Base-by-base conservation (phyloP, 2,113 vertebrate genomes). In the Carassius gibelio region DNA sequence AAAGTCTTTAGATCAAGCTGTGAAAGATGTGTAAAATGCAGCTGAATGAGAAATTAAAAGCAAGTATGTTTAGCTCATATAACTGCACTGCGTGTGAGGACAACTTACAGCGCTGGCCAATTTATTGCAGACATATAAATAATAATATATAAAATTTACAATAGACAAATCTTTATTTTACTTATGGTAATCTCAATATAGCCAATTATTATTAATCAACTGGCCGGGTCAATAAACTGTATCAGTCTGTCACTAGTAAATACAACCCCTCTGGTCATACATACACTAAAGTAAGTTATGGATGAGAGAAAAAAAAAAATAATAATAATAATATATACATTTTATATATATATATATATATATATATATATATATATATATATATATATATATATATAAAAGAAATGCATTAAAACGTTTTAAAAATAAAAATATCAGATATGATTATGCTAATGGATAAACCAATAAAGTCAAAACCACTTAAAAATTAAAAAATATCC, bases 361-460 rank as follows among this genome's bases (percentile, higher is more conserved):
- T 30, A 30, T 26, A 30, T 30, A 30, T 30, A 30, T 30, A 30
- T 30, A 30, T 30, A 30, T 30, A 30, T 30, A 30, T 30, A 30
- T 30, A 26, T 26, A 26, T 26, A 26, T 26, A 26, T 26, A 26
- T 30, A 30, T 26, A 61, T 34, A 8, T 10, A n/a, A 55, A 19
- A 61, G 59, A 83, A 83, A 38, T 57, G 26, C 38, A 45, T 42
- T 81, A 45, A 86, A 85, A 74, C 34, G 84, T 87, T 86, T 80
- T 82, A 14, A 50, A 91, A 89, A 84, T 64, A 78, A 76, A 88
- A 81, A 10, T 17, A 59, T 59, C 3, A n/a, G 57, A 61, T n/a
- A n/a, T 61, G 57, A 9, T 61, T 61, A 61, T 61, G 19, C 57
- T 69, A 50, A 80, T 36, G 77, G 19, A 36, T 50, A 15, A 77